Percentiles rank a stretch among this genome's conserved stretches.
Conservation (phyloP, 2,888 invertebrate genomes). For the Palloptera scutellata region DNA sequence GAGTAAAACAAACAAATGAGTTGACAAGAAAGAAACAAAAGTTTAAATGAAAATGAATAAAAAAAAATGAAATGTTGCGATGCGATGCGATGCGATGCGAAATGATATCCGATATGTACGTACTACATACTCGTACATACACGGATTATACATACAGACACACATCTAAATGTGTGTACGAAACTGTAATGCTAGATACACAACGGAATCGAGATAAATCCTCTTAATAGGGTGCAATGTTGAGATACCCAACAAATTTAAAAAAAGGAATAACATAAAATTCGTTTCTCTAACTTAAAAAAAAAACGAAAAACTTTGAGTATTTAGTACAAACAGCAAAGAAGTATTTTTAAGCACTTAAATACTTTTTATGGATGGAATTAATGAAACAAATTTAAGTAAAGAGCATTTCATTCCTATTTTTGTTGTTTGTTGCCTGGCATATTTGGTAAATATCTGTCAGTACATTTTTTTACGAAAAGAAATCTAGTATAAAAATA, state of each 20-base stretch:
- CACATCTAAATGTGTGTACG: constrained; percentile 9
- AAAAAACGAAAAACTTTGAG: background rate
- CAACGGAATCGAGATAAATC: constrained; percentile 38
- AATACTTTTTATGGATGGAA: constrained; percentile 15
- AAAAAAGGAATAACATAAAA: constrained; percentile 2
- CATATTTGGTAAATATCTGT: constrained; percentile 20
- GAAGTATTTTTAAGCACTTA: constrained; percentile 23
- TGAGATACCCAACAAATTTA: background rate
- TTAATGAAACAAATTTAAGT: constrained; percentile 29
- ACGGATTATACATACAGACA: constrained; percentile 16
- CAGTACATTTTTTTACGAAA: too few relatives aligned
- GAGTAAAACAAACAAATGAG: constrained; percentile 34
- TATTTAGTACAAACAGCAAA: constrained; percentile 5
- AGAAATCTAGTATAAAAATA: too few relatives aligned
- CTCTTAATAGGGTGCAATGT: constrained; percentile 36
- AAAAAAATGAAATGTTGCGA: constrained; percentile 23
- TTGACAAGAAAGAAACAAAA: constrained; percentile 32
- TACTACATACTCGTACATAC: constrained; percentile 17
- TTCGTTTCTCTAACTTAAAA: constrained; percentile 9
- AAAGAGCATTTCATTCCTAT: constrained; percentile 16
- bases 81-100: constrained; percentile 15
- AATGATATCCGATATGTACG: constrained; percentile 35
- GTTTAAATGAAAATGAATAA: constrained; percentile 22
- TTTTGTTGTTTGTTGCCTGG: constrained; percentile 31
- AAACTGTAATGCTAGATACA: background rate